Conservation (phyloP, 1,140 invertebrate species). For the Radopholus similis region DNA sequence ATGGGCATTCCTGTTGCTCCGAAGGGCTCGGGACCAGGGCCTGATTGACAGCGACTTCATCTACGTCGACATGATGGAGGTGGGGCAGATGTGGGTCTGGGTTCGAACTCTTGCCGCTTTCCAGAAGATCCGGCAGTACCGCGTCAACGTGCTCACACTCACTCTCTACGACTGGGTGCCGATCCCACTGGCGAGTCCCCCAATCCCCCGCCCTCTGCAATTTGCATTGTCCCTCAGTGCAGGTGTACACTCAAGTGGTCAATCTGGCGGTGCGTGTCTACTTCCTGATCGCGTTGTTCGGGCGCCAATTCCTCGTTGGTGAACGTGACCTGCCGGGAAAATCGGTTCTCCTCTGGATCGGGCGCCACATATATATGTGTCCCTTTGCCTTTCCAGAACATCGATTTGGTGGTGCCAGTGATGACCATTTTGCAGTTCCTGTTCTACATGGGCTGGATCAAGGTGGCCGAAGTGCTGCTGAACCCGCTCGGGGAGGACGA, state of each 20-base stretch:
- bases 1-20: constrained; percentile 50
- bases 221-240: not conserved
- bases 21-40: constrained; percentile 42
- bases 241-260: constrained; percentile 51
- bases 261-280: constrained; percentile 49
- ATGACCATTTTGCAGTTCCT: constrained; percentile 54
- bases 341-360: too few species aligned
- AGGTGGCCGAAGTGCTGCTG: constrained; percentile 45
- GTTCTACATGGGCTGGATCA: constrained; percentile 47
- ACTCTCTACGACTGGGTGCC: constrained; percentile 57
- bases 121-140: constrained; percentile 53
- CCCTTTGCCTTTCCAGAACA: constrained; percentile 10
- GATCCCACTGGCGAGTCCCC: constrained; percentile 49
- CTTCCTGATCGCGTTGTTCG: constrained; percentile 51
- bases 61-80: constrained; percentile 48
- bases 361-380: not conserved
- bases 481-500: constrained; percentile 35
- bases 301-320: constrained; percentile 46
- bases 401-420: constrained; percentile 50
- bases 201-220: constrained; percentile 13
- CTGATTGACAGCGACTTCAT: constrained; percentile 50
- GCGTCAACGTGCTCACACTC: constrained; percentile 50
- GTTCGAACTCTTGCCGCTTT: constrained; percentile 21
- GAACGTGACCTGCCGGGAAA: not conserved
- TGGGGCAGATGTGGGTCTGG: not conserved